phyloP scores from a whole-genome alignment of 2,113 vertebrate species.

The Hippocampus abdominalis region DNA sequence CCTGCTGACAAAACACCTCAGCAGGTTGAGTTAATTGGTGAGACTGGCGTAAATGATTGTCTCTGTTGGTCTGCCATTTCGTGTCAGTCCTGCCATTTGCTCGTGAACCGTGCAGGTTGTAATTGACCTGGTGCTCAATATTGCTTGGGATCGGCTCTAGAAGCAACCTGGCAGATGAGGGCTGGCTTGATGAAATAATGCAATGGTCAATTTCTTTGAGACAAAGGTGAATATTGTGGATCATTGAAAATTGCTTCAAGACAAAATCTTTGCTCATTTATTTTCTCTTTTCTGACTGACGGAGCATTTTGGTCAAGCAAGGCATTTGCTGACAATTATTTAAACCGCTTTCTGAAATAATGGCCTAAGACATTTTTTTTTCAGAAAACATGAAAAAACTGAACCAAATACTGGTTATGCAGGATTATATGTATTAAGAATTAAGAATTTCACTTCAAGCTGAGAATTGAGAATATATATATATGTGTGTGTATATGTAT shows the following conservation, averaged over 20 bases:
- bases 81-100: not conserved
- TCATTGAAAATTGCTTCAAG: not conserved
- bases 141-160: not conserved
- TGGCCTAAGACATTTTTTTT: no score
- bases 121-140: not conserved
- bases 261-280: not conserved
- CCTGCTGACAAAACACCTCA: not conserved
- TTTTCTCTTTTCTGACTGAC: not conserved
- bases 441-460: no score
- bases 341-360: no score
- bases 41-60: not conserved
- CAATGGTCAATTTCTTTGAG: no score
- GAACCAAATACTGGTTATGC: no score
- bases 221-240: not conserved
- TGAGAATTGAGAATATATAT: no score
- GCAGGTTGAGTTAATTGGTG: conserved; percentile 6
- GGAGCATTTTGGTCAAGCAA: no score
- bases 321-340: no score
- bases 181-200: not conserved
- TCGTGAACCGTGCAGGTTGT: not conserved
- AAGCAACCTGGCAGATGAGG: not conserved
- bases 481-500: no score
- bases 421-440: no score
- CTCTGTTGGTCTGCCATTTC: not conserved
- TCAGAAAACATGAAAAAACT: no score